These are phyloP conservation scores for Aphyosemion australe DNA, from an alignment of 2,113 vertebrate genomes.

Conservation along the genomic window DNA sequence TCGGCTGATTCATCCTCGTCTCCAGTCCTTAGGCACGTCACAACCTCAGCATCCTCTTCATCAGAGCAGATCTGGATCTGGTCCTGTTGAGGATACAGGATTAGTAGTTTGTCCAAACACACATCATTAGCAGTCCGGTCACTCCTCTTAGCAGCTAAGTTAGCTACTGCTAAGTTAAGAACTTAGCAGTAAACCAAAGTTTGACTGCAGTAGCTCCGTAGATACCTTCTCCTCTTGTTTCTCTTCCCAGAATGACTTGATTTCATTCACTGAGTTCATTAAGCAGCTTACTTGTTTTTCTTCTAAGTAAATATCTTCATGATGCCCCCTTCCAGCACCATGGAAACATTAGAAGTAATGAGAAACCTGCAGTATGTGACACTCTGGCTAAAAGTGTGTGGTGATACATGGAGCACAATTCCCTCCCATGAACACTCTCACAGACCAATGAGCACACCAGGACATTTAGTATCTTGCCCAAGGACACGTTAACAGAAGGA, in stretches of 20 bases:
- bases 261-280: neutral
- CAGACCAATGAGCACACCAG: neutral
- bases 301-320: neutral
- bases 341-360: neutral
- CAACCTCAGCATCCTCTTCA: neutral
- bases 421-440: neutral
- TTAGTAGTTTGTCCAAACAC: neutral
- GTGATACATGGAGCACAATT: neutral
- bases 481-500: neutral
- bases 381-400: neutral
- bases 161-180: no score
- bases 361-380: neutral
- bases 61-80: neutral
- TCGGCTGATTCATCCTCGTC: no score
- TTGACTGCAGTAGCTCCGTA: neutral
- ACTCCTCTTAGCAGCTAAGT: neutral
- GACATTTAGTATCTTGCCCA: neutral
- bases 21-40: neutral
- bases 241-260: neutral
- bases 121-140: neutral
- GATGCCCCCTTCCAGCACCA: no score
- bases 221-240: neutral
- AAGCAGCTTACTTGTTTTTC: neutral
- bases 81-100: neutral
- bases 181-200: neutral